Percentiles rank a stretch among this genome's conserved stretches.
These are phyloP conservation scores for Brenthis hecate DNA, from an alignment of 2,888 invertebrate genomes.

Conservation along the genomic window DNA sequence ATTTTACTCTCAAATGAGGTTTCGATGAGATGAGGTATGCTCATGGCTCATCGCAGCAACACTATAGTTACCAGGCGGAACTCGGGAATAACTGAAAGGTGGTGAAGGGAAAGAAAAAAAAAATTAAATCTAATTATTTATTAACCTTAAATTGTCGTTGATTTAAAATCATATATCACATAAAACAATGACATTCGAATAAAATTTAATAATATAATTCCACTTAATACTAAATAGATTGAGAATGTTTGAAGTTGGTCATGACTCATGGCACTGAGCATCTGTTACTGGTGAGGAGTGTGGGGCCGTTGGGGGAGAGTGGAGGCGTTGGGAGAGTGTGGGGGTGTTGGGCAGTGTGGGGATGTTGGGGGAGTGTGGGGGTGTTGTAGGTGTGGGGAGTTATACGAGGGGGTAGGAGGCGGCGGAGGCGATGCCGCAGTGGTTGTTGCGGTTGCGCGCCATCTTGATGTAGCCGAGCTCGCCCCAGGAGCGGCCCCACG, in stretches of 20 bases:
- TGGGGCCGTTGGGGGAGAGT: not conserved
- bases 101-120: not conserved
- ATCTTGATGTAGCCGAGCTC: slow-evolving; percentile 93
- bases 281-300: too few relatives aligned
- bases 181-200: slow-evolving; percentile 11
- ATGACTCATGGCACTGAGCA: too few relatives aligned
- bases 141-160: slow-evolving; percentile 1
- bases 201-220: not conserved
- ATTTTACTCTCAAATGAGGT: too few relatives aligned
- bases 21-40: too few relatives aligned
- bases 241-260: not conserved
- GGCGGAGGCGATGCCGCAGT: slow-evolving; percentile 92
- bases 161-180: slow-evolving; percentile 9
- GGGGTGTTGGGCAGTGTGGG: not conserved
- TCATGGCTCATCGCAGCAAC: too few relatives aligned
- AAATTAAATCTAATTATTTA: slow-evolving; percentile 8
- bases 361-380: not conserved
- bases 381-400: not conserved
- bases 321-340: not conserved
- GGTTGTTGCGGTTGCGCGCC: slow-evolving; percentile 91
- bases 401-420: slow-evolving; percentile 94
- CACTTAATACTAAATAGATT: slow-evolving; percentile 1
- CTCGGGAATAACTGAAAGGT: too few relatives aligned
- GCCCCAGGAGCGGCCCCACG: slow-evolving; percentile 92
- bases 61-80: too few relatives aligned